Evolutionary conservation across 2,888 invertebrate genomes (phyloP), one percentile per base, ranked within the genome.

Genomic region (Papilio demoleus): DNA sequence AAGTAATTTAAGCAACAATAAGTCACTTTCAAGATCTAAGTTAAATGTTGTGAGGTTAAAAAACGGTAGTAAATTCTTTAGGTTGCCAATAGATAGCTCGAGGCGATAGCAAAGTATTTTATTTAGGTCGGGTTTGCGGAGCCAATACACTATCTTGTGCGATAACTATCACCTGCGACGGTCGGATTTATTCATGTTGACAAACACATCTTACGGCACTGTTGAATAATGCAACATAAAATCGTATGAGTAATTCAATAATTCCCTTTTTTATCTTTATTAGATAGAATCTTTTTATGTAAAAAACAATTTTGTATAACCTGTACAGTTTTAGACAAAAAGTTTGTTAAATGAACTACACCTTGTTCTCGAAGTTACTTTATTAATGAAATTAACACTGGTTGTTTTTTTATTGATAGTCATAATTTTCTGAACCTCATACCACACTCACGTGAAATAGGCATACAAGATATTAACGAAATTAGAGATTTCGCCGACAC

Each of bases 1-100:
- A 3, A 31, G 4, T 31, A 31, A 31, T 4, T 31, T 3, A 31
- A 31, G 6, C 31, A 31, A 4, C 3, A 5, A 42, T n/a, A 6
- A n/a, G 42, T 8, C n/a, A n/a, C 19, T 38, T 60, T 62, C 19
- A 31, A 56, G 22, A 65, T 38, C 38, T 17, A 17, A 47, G 31
- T 67, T 50, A 31, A 53, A 67, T 27, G 61, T 14, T 38, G 24
- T 17, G 24, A 38, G 66, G 66, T 66, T 60, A 59, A 66, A 59
- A 47, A 50, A 50, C 14, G 61, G 60, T 50, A 38, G 47, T 66
- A 66, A 66, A 67, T 67, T 67, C 38, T 50, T 61, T 50, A 60
- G 40, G 40, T 14, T 61, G 67, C 67, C 67, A 61, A 67, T 61
- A 61, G 38, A 67, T 67, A 31, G 27, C 34, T 53, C 17, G 40